A percentile compares a stretch with the other conserved stretches of the same genome.
Conservation (phyloP, 2,888 invertebrate species). For the Nebria salina region DNA sequence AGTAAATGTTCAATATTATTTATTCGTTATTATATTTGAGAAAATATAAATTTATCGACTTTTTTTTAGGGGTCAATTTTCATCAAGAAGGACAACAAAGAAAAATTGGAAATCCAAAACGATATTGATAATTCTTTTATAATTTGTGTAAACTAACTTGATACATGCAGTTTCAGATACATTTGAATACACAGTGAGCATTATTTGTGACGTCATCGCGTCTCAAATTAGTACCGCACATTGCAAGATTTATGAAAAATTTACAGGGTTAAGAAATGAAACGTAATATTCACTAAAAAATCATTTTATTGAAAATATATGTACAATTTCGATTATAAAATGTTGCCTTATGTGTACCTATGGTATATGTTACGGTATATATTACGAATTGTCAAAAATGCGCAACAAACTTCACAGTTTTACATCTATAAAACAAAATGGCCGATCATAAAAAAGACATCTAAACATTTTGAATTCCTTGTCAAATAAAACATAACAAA, state of each 20-base stretch:
- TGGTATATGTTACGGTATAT: slow-evolving; percentile 29
- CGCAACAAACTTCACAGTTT: slow-evolving; percentile 48
- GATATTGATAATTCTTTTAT: no score
- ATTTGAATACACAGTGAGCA: no score
- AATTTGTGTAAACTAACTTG: no score
- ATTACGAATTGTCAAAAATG: slow-evolving; percentile 48
- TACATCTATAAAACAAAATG: slow-evolving; percentile 18
- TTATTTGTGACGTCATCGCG: no score
- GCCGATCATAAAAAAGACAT: slow-evolving; percentile 15
- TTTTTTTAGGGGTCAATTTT: no score
- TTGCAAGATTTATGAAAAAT: slow-evolving; percentile 7
- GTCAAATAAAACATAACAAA: background rate
- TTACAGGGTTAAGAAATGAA: slow-evolving; percentile 16
- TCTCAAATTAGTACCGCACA: no score
- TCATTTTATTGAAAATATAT: slow-evolving; percentile 52
- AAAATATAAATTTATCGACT: no score
- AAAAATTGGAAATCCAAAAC: no score
- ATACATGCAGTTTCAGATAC: no score
- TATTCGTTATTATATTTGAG: no score
- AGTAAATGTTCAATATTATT: no score
- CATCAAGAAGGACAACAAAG: no score
- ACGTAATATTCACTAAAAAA: slow-evolving; percentile 42
- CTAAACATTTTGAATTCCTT: background rate
- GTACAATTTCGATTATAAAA: slow-evolving; percentile 48
- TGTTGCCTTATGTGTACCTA: slow-evolving; percentile 21